phyloP scores from a whole-genome alignment of 2,113 vertebrate species.

The Vidua chalybeata region DNA sequence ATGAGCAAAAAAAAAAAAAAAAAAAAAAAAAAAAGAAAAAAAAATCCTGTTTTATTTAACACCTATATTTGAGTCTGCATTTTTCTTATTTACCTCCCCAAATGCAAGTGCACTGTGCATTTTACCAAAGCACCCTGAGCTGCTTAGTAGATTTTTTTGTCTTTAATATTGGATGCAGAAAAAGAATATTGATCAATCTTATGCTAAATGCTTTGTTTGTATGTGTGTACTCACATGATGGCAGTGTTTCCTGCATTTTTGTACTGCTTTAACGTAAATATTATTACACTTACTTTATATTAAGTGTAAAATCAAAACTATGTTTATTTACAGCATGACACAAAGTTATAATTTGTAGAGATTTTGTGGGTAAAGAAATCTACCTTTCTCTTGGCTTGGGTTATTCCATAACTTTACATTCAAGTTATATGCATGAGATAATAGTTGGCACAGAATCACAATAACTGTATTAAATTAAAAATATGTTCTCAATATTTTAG shows the following conservation, averaged over 20 bases:
- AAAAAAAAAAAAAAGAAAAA: not conserved
- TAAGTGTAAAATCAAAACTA: not conserved
- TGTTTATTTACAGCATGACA: not conserved
- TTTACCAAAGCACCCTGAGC: not conserved
- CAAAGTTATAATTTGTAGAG: not conserved
- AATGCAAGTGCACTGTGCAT: not conserved
- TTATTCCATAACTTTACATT: not conserved
- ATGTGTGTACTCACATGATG: not conserved
- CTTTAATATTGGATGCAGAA: not conserved
- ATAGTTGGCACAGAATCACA: constrained; percentile 25
- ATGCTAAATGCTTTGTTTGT: not conserved
- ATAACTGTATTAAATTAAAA: constrained; percentile 12
- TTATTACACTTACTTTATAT: not conserved
- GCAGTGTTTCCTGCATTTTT: not conserved
- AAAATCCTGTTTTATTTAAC: not conserved
- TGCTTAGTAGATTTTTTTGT: not conserved
- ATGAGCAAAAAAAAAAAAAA: not conserved
- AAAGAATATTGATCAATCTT: not conserved
- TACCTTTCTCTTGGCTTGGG: not conserved
- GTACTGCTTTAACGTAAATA: not conserved
- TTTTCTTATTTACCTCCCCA: not conserved
- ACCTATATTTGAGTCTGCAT: not conserved
- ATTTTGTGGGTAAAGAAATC: not conserved
- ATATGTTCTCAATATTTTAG: constrained; percentile 29
- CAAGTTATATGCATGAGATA: constrained; percentile 10